Conservation (phyloP, 2,113 vertebrate species). For the Phrynosoma blainvillii region DNA sequence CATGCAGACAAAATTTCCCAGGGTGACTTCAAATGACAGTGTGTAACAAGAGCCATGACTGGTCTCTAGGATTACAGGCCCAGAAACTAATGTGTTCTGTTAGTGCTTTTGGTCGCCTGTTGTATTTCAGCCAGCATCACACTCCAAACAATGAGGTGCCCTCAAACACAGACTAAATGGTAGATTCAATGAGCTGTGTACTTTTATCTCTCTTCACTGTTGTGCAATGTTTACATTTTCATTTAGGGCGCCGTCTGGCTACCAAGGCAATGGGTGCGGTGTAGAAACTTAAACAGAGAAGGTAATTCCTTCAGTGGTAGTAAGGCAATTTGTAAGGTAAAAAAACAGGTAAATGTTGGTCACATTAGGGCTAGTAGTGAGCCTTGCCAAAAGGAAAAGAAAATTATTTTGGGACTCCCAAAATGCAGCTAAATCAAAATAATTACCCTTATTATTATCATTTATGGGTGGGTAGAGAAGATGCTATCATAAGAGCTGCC, state of each 20-base stretch:
- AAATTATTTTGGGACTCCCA: not conserved
- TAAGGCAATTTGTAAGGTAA: not conserved
- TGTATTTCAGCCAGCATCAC: not conserved
- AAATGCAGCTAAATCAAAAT: not conserved
- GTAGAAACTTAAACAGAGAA: constrained; percentile 5
- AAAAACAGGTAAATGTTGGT: not conserved
- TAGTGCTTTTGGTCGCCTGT: not conserved
- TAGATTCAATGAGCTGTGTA: constrained; percentile 16
- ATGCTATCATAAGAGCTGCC: too few species aligned
- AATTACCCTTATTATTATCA: too few species aligned
- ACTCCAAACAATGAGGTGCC: not conserved
- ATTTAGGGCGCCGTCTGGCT: rapidly evolving
- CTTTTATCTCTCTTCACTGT: not conserved
- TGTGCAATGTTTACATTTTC: constrained; percentile 19
- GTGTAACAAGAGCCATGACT: not conserved
- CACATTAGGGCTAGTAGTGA: not conserved
- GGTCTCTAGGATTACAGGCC: not conserved
- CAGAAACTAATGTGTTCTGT: constrained; percentile 13
- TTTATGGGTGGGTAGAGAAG: too few species aligned
- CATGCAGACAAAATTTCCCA: not conserved
- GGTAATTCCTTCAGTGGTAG: constrained; percentile 19
- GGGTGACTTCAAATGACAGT: not conserved
- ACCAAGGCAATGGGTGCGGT: not conserved
- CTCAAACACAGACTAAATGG: constrained; percentile 14
- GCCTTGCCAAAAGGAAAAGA: not conserved